Conservation (phyloP, 1,140 invertebrate species). For the Drosophila willistoni region DNA sequence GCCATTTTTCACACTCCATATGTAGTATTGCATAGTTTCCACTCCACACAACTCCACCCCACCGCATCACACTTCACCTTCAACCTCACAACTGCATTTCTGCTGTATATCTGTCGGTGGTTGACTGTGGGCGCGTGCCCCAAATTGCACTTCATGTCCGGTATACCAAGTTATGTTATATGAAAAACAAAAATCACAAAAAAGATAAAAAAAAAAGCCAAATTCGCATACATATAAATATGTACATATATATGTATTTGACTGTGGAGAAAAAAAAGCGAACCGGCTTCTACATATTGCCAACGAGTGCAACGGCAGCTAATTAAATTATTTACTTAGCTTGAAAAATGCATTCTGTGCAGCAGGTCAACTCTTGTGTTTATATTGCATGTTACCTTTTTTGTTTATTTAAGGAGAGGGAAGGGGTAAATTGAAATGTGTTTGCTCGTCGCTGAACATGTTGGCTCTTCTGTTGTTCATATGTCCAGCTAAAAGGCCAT, state of each 20-base stretch:
- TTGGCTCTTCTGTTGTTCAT: neutral
- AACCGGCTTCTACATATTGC: conserved; percentile 1
- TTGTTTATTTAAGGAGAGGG: neutral
- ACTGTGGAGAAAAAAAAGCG: conserved; percentile 22
- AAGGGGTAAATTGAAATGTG: conserved; percentile 9
- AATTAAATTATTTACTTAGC: conserved; percentile 76
- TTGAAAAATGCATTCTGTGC: conserved; percentile 27
- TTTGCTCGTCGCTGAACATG: neutral
- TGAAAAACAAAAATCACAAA: conserved; percentile 17
- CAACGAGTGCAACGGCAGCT: conserved; percentile 26
- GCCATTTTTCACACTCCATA: conserved; percentile 74
- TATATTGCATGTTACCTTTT: conserved; percentile 6
- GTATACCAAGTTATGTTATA: conserved; percentile 31
- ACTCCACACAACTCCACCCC: neutral
- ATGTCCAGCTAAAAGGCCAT: neutral
- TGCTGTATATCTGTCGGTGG: conserved; percentile 19
- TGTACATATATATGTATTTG: no score
- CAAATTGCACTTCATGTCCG: conserved; percentile 71
- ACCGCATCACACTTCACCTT: neutral
- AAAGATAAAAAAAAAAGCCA: conserved; percentile 6
- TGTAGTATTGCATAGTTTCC: conserved; percentile 16
- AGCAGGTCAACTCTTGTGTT: conserved; percentile 37
- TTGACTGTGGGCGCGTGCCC: conserved; percentile 68
- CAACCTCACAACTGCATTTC: neutral
- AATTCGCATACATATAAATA: no score